Percentiles rank a stretch among this genome's conserved stretches.
Evolutionary conservation across 1,140 invertebrate species (phyloP).

Genomic region (Rhizoglyphus robini): DNA sequence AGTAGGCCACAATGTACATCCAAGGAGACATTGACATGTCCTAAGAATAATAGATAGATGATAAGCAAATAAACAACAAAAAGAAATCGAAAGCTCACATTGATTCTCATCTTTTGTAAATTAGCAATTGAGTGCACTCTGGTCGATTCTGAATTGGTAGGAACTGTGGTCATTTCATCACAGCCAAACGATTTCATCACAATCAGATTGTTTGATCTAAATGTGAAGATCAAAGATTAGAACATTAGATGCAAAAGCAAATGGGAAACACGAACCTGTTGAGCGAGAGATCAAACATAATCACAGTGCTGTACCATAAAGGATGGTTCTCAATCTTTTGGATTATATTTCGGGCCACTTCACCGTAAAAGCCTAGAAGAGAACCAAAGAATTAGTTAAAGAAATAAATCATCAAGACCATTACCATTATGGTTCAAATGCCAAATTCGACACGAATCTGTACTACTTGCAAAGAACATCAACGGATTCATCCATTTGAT

Average conservation of each 20-base stretch:
- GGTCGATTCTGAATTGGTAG: neutral
- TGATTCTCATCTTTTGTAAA: neutral
- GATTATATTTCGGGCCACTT: neutral
- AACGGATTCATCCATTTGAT: slow-evolving; percentile 32
- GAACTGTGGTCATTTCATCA: neutral
- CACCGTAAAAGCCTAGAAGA: neutral
- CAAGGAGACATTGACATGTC: slow-evolving; percentile 11
- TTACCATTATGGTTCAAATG: neutral
- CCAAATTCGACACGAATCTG: slow-evolving; percentile 31
- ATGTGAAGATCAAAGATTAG: neutral
- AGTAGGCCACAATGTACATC: neutral
- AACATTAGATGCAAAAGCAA: neutral
- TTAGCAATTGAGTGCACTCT: neutral
- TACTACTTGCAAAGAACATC: slow-evolving; percentile 35
- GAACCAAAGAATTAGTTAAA: neutral
- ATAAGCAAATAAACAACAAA: neutral
- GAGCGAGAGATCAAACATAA: neutral
- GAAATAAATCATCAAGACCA: neutral
- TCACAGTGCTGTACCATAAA: neutral
- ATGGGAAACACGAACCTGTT: neutral
- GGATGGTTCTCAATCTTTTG: neutral
- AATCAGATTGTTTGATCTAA: neutral
- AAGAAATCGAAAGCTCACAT: neutral
- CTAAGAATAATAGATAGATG: neutral
- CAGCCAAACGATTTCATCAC: neutral